These are phyloP conservation scores for Reticulitermes lucifugus DNA, from an alignment of 2,888 invertebrate genomes.

Conservation along the genomic window DNA sequence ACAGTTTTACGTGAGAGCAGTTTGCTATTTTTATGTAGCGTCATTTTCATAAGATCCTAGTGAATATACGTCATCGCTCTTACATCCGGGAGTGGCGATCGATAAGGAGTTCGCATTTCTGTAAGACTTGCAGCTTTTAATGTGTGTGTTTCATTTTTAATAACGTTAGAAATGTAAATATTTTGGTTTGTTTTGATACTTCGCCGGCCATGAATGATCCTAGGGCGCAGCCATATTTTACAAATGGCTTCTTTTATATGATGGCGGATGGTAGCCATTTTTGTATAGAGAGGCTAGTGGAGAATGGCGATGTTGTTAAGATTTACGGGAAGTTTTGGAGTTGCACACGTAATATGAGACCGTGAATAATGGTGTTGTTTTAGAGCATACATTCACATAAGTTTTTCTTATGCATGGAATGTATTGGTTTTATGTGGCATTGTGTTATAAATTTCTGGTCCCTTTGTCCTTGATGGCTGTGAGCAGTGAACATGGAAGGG, in stretches of 20 bases:
- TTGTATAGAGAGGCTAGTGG: conserved; percentile 42
- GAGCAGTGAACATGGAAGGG: background rate
- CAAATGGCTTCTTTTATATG: conserved; percentile 69
- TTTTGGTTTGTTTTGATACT: conserved; percentile 64
- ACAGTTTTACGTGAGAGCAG: background rate
- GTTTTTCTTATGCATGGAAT: background rate
- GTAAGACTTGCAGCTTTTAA: background rate
- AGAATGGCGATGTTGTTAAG: background rate
- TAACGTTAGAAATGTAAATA: conserved; percentile 18
- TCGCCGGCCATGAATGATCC: conserved; percentile 68
- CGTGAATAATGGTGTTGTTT: background rate
- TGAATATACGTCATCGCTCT: conserved; percentile 15
- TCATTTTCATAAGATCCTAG: conserved; percentile 17
- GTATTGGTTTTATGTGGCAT: background rate
- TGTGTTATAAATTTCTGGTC: background rate
- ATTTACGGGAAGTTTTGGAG: background rate
- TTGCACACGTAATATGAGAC: background rate
- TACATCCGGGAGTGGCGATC: conserved; percentile 44
- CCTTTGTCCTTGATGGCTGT: conserved; percentile 22
- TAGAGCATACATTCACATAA: background rate
- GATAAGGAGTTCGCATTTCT: conserved; percentile 19
- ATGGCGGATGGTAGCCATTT: conserved; percentile 66
- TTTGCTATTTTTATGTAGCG: conserved; percentile 22
- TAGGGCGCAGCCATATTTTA: conserved; percentile 74
- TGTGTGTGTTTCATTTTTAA: background rate